Conservation (phyloP, 2,888 invertebrate species). For the Leptopilina myrica region DNA sequence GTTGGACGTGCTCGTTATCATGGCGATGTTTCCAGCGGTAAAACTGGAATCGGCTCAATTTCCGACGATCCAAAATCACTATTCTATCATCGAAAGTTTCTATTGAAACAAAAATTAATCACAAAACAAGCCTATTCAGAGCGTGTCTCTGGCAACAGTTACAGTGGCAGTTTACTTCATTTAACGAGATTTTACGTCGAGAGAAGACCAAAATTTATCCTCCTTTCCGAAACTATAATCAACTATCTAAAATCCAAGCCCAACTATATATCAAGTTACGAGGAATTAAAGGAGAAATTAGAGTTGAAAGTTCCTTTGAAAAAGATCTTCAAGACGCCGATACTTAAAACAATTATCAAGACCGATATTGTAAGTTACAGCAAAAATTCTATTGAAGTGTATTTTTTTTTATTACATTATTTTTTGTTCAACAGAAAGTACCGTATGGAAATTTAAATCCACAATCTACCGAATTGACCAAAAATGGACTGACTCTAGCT, state of each 20-base stretch:
- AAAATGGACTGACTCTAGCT: constrained; percentile 72
- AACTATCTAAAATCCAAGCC: constrained; percentile 79
- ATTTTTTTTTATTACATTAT: not conserved
- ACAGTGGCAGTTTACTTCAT: constrained; percentile 79
- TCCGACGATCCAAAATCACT: constrained; percentile 81
- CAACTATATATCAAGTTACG: constrained; percentile 78
- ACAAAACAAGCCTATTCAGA: constrained; percentile 81
- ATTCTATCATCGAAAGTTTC: constrained; percentile 81
- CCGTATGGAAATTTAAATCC: constrained; percentile 81
- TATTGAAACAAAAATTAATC: constrained; percentile 80
- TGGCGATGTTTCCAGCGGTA: constrained; percentile 85
- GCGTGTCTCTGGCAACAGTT: constrained; percentile 75
- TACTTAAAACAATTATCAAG: constrained; percentile 78
- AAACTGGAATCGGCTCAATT: constrained; percentile 78
- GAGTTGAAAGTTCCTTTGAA: constrained; percentile 75
- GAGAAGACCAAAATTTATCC: constrained; percentile 78
- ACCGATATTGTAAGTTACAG: constrained; percentile 76
- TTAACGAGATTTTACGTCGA: constrained; percentile 81
- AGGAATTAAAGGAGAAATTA: constrained; percentile 77
- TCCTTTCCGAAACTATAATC: constrained; percentile 79
- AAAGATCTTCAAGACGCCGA: constrained; percentile 78
- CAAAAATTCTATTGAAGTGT: constrained; percentile 26
- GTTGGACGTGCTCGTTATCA: constrained; percentile 84
- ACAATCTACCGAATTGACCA: constrained; percentile 77
- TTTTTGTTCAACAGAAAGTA: constrained; percentile 72